Evolutionary conservation across 2,113 vertebrate species (phyloP).

Genomic region (Neofelis nebulosa): DNA sequence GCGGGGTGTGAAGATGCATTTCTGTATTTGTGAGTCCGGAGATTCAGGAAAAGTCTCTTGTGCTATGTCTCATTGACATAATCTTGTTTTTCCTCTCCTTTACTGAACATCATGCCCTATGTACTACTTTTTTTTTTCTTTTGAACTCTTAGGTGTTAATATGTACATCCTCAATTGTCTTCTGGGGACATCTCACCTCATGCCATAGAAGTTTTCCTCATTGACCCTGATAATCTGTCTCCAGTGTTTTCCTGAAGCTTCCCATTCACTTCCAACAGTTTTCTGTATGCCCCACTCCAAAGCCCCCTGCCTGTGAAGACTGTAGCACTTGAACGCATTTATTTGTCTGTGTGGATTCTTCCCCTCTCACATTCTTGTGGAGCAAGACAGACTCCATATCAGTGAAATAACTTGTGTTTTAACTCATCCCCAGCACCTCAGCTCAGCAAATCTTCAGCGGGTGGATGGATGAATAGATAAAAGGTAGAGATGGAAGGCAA

Average conservation of each 20-base stretch:
- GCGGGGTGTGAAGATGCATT: background rate
- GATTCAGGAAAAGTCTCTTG: background rate
- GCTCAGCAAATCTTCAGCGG: background rate
- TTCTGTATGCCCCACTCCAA: background rate
- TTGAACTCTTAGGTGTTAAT: background rate
- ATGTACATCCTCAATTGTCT: background rate
- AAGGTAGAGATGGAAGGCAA: background rate
- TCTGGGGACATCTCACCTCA: background rate
- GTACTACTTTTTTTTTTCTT: background rate
- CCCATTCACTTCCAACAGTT: background rate
- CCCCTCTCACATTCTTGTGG: background rate
- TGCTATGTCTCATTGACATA: background rate
- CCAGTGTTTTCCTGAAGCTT: background rate
- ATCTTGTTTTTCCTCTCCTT: background rate
- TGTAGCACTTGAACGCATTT: background rate
- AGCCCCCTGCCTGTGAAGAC: background rate
- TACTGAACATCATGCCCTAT: background rate
- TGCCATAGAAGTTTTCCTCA: background rate
- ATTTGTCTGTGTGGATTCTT: background rate
- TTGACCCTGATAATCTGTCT: background rate
- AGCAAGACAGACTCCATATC: background rate
- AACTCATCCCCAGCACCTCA: background rate
- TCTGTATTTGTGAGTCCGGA: background rate
- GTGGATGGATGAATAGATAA: background rate
- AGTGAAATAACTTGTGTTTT: background rate